Percentiles rank a stretch among this genome's conserved stretches.
Conservation (phyloP, 1,140 invertebrate species). For the Danaus plexippus region DNA sequence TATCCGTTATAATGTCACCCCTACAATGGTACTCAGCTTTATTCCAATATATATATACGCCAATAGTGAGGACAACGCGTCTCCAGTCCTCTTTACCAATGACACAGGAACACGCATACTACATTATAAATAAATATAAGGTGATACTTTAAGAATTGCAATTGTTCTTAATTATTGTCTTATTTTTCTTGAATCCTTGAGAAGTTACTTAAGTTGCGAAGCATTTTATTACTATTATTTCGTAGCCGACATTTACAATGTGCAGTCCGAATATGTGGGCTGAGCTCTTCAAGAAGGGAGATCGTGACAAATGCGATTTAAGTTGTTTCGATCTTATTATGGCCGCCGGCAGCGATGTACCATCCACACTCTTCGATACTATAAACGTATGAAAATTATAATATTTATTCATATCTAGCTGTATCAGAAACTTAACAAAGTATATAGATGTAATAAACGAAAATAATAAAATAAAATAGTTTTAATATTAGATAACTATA, state of each 20-base stretch:
- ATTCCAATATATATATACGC: conserved; percentile 23
- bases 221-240: too few species aligned
- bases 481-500: too few species aligned
- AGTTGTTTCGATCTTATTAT: conserved; percentile 33
- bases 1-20: conserved; percentile 29
- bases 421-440: not conserved
- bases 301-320: conserved; percentile 36
- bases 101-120: conserved; percentile 30
- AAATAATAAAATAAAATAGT: too few species aligned
- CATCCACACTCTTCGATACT: conserved; percentile 22
- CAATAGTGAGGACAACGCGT: conserved; percentile 30
- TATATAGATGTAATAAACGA: conserved; percentile 4
- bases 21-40: conserved; percentile 42
- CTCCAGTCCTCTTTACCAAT: conserved; percentile 31
- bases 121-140: conserved; percentile 41
- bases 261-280: conserved; percentile 35
- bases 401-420: not conserved
- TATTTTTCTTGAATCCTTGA: not conserved
- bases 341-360: conserved; percentile 33
- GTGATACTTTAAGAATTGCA: conserved; percentile 14
- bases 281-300: conserved; percentile 26
- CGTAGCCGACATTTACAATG: conserved; percentile 40
- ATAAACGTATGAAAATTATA: conserved; percentile 25
- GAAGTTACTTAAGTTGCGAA: too few species aligned
- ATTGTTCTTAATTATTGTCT: conserved; percentile 6